Evolutionary conservation across 2,888 invertebrate species (phyloP).

Genomic region (Heliconius sara): DNA sequence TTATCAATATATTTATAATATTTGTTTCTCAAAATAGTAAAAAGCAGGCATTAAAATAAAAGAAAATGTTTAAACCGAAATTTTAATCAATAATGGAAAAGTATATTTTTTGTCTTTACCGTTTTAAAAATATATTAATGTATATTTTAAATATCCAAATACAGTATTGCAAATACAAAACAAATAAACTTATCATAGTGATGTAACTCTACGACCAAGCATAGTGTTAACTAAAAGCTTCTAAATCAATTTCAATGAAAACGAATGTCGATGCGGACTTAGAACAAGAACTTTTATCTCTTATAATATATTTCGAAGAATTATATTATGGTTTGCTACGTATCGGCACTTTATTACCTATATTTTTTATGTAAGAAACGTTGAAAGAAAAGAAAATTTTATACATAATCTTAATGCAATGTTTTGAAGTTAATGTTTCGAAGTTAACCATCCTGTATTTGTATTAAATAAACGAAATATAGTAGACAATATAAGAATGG

Average conservation of each 20-base stretch:
- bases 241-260: conserved; percentile 18
- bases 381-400: neutral
- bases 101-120: too few species aligned
- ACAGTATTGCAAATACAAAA: too few species aligned
- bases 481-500: too few species aligned
- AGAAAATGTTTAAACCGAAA: too few species aligned
- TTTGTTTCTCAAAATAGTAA: too few species aligned
- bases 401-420: neutral
- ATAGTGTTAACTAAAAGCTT: neutral
- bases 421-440: neutral
- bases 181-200: neutral
- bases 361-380: conserved; percentile 9
- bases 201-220: neutral
- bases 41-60: too few species aligned
- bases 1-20: too few species aligned
- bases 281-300: conserved; percentile 3
- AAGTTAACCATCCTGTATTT: neutral
- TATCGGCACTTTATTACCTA: neutral
- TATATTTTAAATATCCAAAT: too few species aligned
- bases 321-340: neutral
- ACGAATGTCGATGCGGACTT: conserved; percentile 1
- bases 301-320: neutral
- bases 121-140: too few species aligned
- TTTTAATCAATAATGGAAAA: too few species aligned
- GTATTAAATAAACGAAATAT: neutral